Base-by-base conservation (phyloP, 2,888 invertebrate species). In the Lochmaea crataegi region DNA sequence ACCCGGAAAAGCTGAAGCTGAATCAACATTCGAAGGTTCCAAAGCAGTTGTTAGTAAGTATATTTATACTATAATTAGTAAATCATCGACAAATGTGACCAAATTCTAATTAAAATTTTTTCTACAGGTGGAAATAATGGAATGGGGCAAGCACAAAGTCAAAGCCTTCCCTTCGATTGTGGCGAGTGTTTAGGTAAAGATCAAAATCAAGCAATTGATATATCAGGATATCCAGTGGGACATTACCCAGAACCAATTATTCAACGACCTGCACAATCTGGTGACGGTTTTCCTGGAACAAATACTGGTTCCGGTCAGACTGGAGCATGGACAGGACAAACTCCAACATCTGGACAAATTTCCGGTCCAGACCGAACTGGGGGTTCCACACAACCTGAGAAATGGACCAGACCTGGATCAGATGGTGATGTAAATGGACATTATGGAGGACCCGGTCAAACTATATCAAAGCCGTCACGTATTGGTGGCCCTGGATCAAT, bases 141-240 rank as follows among this genome's bases (percentile, higher is more conserved):
- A 70, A 95, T 95, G 94, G 95, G 95, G 0, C 95, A 95, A 88
- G 95, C 95, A 0, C 95, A 95, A 87, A 95, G 95, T 86, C 95
- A 95, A 86, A 93, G 94, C 65, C 90, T 91, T 73, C 91, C 92
- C 66, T 90, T 91, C 65, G 90, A 89, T 74, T 94, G 94, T 79
- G 92, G 91, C n/a, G 93, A 91, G 63, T 94, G 93, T 84, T 86
- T 88, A 57, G 80, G 80, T 2, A 57, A 48, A 56, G 78, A 76
- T 67, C 85, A 86, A 77, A 82, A 80, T 48, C 81, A 82, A 76
- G 72, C 74, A 10, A 65, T 79, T n/a, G 75, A 79, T 22, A 75
- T 79, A 58, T 75, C 73, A 61, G 56, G 71, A 9, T 53, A 53
- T 10, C 75, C 73, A 16, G 71, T 68, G 42, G 64, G 69, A 5